Base-by-base conservation (phyloP, 35 echinoderm and acorn worm genomes). In the Ophiothrix spiculata region DNA sequence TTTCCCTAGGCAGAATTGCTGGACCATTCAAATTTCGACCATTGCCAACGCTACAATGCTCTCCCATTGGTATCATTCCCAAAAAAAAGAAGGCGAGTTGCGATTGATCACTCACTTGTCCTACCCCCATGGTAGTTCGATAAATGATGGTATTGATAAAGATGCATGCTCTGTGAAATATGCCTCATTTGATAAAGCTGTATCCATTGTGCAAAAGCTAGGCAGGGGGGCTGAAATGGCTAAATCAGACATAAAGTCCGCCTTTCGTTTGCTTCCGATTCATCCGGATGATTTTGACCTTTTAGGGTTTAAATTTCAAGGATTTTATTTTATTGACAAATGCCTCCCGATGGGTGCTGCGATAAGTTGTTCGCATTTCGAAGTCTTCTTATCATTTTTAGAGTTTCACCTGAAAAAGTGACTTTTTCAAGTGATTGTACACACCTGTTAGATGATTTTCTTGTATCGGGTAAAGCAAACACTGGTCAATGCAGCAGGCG, bases 161-260 rank as follows among this genome's bases (percentile, higher is more conserved):
- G 56, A 56, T 0, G 32, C 21, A 29, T 83, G 87, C 75, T 29
- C 56, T 15, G 87, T 80, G 1, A 4, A 32, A 2, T 83, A 83
- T 63, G 33, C 42, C 38, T 11, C 31, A 1, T 89, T 89, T 38
- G 80, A 89, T 33, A 37, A 82, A 29, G 79, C 79, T 0, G 79
- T 83, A 15, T 31, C 49, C 13, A 42, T 83, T 0, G 31, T 75
- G 34, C n/a, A 23, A 8, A 14, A 1, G 13, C 13, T 35, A 0
- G 87, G 87, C 12, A 21, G 11, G 0, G 33, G 64, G 0, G 79
- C 79, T 32, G 35, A 39, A 37, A 25, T 89, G 40, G 87, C 79
- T 36, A 89, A 89, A 77, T 46, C 79, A 23, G 87, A 89, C 39
- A 83, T 89, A 16, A 82, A 89, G 56, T 89, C 87, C 8, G 79